phyloP scores from a whole-genome alignment of 2,113 vertebrate species.

The Clarias macrocephalus region DNA sequence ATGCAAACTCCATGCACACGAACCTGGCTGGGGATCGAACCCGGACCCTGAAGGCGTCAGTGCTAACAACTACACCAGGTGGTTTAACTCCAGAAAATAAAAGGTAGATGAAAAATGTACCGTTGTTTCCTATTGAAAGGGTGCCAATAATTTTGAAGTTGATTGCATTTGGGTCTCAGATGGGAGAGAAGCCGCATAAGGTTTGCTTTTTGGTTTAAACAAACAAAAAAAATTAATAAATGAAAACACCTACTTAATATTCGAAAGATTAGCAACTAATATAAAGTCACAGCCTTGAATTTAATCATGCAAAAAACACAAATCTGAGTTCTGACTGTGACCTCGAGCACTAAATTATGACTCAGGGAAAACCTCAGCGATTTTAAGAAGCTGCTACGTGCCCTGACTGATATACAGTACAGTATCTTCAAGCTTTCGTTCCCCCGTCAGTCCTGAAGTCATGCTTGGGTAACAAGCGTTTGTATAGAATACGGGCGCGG shows the following conservation, averaged over 20 bases:
- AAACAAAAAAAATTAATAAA: too few species aligned
- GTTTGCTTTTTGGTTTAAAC: neutral
- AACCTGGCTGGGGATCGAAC: too few species aligned
- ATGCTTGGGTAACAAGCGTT: constrained; percentile 39
- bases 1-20: too few species aligned
- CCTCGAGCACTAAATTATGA: neutral
- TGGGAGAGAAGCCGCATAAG: rapidly evolving
- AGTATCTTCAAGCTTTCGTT: neutral
- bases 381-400: constrained; percentile 1
- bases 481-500: constrained; percentile 19
- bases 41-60: too few species aligned
- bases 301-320: neutral
- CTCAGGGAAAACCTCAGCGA: neutral
- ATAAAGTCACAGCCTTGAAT: neutral
- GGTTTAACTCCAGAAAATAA: neutral
- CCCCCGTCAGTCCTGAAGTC: constrained; percentile 6
- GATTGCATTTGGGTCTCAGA: neutral
- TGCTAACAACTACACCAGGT: too few species aligned
- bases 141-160: neutral
- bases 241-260: neutral
- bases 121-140: too few species aligned
- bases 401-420: neutral
- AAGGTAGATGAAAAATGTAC: neutral
- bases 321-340: neutral
- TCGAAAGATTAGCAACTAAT: neutral